phyloP scores from a whole-genome alignment of 2,113 vertebrate genomes.

The Tringa solitaria region DNA sequence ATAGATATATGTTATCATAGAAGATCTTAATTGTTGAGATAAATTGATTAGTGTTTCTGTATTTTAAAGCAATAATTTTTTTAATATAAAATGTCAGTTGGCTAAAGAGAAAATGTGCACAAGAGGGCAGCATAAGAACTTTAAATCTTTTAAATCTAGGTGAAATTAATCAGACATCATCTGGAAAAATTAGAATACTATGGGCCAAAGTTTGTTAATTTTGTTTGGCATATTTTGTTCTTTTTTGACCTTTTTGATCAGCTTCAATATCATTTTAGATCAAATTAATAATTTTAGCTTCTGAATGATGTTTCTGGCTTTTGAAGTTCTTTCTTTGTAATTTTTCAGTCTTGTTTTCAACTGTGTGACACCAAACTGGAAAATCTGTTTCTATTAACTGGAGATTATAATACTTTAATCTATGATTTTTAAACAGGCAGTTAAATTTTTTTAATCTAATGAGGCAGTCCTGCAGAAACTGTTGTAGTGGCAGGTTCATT shows the following conservation, averaged over 20 bases:
- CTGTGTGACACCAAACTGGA: background rate
- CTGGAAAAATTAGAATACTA: background rate
- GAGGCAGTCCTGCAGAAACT: background rate
- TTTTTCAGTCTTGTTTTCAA: background rate
- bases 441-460: background rate
- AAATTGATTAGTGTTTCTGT: background rate
- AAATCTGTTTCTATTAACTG: background rate
- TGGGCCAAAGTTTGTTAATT: background rate
- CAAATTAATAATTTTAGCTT: background rate
- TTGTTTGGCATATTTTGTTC: background rate
- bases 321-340: background rate
- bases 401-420: background rate
- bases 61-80: background rate
- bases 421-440: background rate
- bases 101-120: background rate
- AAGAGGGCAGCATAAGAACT: conserved; percentile 70
- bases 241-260: background rate
- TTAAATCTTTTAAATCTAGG: background rate
- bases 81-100: background rate
- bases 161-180: background rate
- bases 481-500: background rate
- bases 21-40: background rate
- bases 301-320: background rate
- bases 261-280: background rate
- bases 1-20: background rate